Evolutionary conservation across 1,140 invertebrate species (phyloP), one percentile per base, ranked within the genome.

Genomic region (Diprion similis): DNA sequence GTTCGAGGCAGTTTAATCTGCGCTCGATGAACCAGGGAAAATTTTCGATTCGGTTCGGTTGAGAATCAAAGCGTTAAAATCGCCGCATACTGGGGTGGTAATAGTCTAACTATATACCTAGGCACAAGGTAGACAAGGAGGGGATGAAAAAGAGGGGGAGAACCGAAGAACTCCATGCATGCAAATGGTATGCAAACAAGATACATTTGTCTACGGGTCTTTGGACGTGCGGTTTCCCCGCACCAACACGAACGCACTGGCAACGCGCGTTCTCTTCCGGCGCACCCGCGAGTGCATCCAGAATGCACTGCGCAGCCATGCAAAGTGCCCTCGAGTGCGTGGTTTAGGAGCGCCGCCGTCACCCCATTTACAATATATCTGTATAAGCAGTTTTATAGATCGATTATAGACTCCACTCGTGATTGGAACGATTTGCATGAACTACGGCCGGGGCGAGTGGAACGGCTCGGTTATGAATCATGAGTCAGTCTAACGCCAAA

Each of bases 381-480:
- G 69, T 77, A 78, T 84, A 82, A 85, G 84, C 82, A 88, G 85
- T 87, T 88, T 88, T 88, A 87, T 87, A 88, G 86, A 88, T 87
- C 86, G 86, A 87, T 88, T 88, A 87, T 87, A 85, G 86, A 86
- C 84, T 86, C 83, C 78, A 81, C 76, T 85, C 85, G 86, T 86
- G 86, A 88, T 87, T 87, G 84, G 84, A 83, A 84, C 77, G 82
- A 88, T 88, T 87, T 87, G 86, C 86, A 88, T 87, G 84, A 84
- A 85, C 83, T 83, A 83, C 79, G 83, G 45, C 9, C 48, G 19
- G 17, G 10, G n/a, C n/a, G n/a, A n/a, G n/a, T n/a, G n/a, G n/a
- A n/a, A n/a, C n/a, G n/a, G 15, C 64, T 76, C 66, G 76, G 77
- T 69, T 84, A 86, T 87, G 85, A 86, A 87, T 86, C 85, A 86